Evolutionary conservation across 2,113 vertebrate genomes (phyloP).

Genomic region (Mobula birostris): DNA sequence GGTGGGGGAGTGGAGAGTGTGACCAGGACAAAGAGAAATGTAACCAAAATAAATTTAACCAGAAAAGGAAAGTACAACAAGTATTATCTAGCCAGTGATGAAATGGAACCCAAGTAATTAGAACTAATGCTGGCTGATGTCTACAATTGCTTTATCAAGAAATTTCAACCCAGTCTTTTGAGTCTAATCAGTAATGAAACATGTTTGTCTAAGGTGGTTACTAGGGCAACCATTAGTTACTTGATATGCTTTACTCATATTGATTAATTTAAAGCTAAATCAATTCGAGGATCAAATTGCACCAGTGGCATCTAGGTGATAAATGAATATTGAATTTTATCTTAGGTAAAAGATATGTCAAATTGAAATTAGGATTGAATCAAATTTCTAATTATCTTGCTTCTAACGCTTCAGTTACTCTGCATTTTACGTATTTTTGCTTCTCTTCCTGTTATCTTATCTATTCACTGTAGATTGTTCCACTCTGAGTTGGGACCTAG

Average conservation of each 20-base stretch:
- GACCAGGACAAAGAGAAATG: background rate
- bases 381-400: background rate
- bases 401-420: background rate
- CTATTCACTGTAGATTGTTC: background rate
- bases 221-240: background rate
- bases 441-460: background rate
- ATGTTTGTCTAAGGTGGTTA: background rate
- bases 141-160: background rate
- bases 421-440: background rate
- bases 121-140: background rate
- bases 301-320: background rate
- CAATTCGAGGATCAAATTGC: background rate
- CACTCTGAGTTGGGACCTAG: background rate
- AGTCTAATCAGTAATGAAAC: background rate
- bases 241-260: background rate
- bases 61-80: background rate
- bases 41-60: background rate
- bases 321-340: background rate
- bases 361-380: background rate
- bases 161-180: slow-evolving; percentile 4
- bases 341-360: background rate
- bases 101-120: background rate
- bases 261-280: background rate
- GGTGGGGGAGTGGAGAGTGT: too few relatives aligned
- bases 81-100: background rate